Conservation (phyloP, 1,140 invertebrate species). For the Lysiphlebus fabarum region DNA sequence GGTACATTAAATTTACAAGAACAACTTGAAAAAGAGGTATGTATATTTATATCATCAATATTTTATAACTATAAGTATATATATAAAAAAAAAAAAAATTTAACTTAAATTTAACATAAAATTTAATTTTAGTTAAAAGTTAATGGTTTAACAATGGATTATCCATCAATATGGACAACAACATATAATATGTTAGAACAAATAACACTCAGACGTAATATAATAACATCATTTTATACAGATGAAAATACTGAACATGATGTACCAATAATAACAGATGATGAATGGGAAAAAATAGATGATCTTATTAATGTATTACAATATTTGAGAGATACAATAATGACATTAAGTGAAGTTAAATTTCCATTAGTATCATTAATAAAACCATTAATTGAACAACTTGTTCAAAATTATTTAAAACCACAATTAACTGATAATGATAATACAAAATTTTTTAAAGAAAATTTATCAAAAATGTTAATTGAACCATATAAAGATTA, state of each 20-base stretch:
- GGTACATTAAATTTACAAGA: slow-evolving; percentile 50
- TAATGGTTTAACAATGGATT: slow-evolving; percentile 48
- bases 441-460: slow-evolving; percentile 47
- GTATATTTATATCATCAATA: slow-evolving; percentile 13
- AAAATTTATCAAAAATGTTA: slow-evolving; percentile 50
- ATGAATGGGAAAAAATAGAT: slow-evolving; percentile 55
- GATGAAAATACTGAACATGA: slow-evolving; percentile 43
- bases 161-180: slow-evolving; percentile 54
- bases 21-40: slow-evolving; percentile 47
- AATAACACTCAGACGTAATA: slow-evolving; percentile 44
- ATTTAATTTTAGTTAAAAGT: slow-evolving; percentile 46
- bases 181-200: slow-evolving; percentile 58
- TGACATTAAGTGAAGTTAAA: slow-evolving; percentile 58
- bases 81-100: slow-evolving; percentile 10
- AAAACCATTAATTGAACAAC: slow-evolving; percentile 57
- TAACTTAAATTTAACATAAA: slow-evolving; percentile 3
- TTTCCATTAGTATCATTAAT: slow-evolving; percentile 57
- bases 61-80: not conserved
- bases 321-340: slow-evolving; percentile 59
- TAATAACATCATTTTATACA: slow-evolving; percentile 46
- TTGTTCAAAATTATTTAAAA: slow-evolving; percentile 56
- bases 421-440: slow-evolving; percentile 50
- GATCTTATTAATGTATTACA: slow-evolving; percentile 55
- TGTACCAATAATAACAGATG: slow-evolving; percentile 40
- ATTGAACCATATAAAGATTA: slow-evolving; percentile 50